Evolutionary conservation across 2,797 vertebrate species (phyloP), one percentile per base, ranked within the genome.

Genomic region (Xenopus petersii): DNA sequence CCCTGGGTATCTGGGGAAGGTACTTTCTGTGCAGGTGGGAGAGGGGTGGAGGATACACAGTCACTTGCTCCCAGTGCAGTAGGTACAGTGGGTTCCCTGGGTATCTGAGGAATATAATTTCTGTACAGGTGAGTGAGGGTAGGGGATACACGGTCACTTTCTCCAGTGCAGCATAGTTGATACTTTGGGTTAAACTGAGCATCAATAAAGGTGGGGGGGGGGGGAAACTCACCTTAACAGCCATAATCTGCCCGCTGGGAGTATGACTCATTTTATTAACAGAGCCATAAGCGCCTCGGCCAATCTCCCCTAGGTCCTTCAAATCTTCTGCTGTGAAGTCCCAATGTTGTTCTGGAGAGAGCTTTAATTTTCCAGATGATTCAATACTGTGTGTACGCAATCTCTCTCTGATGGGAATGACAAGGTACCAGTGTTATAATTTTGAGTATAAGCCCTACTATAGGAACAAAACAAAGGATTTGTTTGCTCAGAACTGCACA

Each of bases 201-300:
- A 42, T 42, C 36, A 16, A 2, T 54, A 54, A 54, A 54, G 4
- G 21, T 3, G 10, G 12, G 49, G 49, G 4, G 5, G 88, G 12
- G 49, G 49, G 4, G 5, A 87, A 42, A 91, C 90, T 88, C 90
- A 99, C 97, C 96, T 99, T 99, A 83, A 99, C 98, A 78, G 98
- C 98, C 98, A 99, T 99, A 88, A 99, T 98, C 88, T 97, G 96
- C 83, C 94, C 95, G 71, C 95, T 98, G 80, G 96, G 98, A 87
- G 98, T 99, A 90, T 99, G 96, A 91, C 96, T 95, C 98, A 99
- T 99, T 90, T 99, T 99, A 93, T 97, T 99, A 87, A 99, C 97
- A 71, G 98, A 98, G 87, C 98, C 97, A 74, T 99, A 99, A 64
- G 98, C 98, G 77, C 98, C 98, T 72, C 98, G 93, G 77, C 98